Base-by-base conservation (phyloP, 2,888 invertebrate species). In the Nephrotoma guestfalica region DNA sequence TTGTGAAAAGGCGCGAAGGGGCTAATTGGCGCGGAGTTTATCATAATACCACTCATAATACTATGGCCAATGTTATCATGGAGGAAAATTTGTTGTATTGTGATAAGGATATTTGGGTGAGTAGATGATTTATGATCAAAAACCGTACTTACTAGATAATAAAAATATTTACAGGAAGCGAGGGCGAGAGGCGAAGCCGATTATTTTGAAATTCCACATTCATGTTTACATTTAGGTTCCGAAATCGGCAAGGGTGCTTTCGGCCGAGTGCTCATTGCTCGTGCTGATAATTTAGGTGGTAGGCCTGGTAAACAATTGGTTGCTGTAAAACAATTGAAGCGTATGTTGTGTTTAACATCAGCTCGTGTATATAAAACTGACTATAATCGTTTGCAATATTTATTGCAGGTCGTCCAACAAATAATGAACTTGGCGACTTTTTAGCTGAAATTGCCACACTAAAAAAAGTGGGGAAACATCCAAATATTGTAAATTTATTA, bases 361-460 rank as follows among this genome's bases (percentile, higher is more conserved):
- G 57, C 86, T 86, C 2, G 13, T 45, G 85, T 86, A n/a, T 9
- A 83, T 2, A 87, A 47, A 43, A n/a, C 85, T 87, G 15, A 83
- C 86, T 42, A n/a, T n/a, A 47, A 87, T 86, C n/a, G 47, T 87
- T 2, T 41, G 30, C 2, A 30, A 4, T 57, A 15, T 57, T 57
- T 57, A 57, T 88, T 88, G 87, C 91, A 94, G 95, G 93, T 87
- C 91, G 92, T 88, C 93, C 93, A 1, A 90, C 93, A 0, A 91
- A 92, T 11, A 94, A 94, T 87, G 94, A 94, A 89, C 91, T 93
- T 86, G 93, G 94, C 86, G 96, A 96, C 89, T 95, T 97, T 89
- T 92, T 95, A 18, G 93, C 94, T 0, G 97, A 97, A 91, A 96
- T 97, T 41, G 92, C 93, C 41, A 95, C 95, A 91, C 93, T 97